Conservation (phyloP, 2,113 vertebrate species). For the Bos taurus region ARS-UCD2.0 NC_037342.1:49503501-49504000, state of each 20-base stretch:
- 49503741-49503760: background rate
- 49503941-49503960: background rate
- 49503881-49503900: background rate
- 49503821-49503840: background rate
- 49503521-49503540: background rate
- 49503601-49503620: background rate
- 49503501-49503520: background rate
- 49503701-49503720: background rate
- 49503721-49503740: background rate
- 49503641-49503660: background rate
- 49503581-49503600: background rate
- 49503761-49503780: background rate
- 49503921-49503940: background rate
- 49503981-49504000: background rate
- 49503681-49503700: background rate
- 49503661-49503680: background rate
- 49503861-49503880: background rate
- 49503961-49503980: background rate
- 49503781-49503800: background rate
- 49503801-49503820: background rate
- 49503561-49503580: background rate
- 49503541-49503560: background rate
- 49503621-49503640: background rate
- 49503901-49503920: background rate
- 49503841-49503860: background rate